These are phyloP conservation scores for Labeo rohita DNA, from an alignment of 2,113 vertebrate genomes.

Conservation along the genomic window DNA sequence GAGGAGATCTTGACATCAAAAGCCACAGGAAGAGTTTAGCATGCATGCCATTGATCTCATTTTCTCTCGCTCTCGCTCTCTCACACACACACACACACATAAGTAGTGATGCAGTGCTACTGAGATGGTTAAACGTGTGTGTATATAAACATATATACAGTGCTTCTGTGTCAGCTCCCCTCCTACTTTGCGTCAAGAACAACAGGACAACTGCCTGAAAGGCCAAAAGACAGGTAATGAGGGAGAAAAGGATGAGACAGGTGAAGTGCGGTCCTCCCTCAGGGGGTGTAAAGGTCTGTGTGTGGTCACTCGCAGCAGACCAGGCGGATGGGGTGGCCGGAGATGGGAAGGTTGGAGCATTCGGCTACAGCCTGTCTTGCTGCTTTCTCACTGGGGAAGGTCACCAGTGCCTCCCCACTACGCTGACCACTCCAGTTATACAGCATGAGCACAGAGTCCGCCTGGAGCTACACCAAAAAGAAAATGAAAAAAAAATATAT, in stretches of 20 bases:
- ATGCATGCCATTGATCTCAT: conserved; percentile 7
- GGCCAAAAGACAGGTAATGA: background rate
- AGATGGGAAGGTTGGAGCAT: conserved; percentile 79
- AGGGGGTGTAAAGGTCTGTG: conserved; percentile 18
- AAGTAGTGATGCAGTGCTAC: conserved; percentile 17
- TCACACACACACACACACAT: background rate
- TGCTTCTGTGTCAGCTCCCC: conserved; percentile 38
- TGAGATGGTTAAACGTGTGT: conserved; percentile 25
- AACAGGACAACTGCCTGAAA: conserved; percentile 16
- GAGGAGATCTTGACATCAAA: conserved; percentile 19
- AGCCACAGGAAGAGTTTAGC: conserved; percentile 20
- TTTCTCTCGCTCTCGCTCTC: background rate
- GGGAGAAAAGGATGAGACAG: conserved; percentile 56
- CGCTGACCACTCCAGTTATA: conserved; percentile 88
- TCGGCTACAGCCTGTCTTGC: conserved; percentile 84
- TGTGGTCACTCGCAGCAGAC: conserved; percentile 75
- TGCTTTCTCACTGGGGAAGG: conserved; percentile 84
- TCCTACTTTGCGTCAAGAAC: conserved; percentile 25
- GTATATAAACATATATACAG: conserved; percentile 48
- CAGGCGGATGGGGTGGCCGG: conserved; percentile 79
- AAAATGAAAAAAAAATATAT: too few species aligned
- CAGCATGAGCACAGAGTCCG: conserved; percentile 85
- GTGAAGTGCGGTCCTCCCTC: conserved; percentile 49
- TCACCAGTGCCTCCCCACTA: conserved; percentile 88
- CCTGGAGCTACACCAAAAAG: conserved; percentile 77